Conservation (phyloP, 2,888 invertebrate species). For the Acrobasis suavella region DNA sequence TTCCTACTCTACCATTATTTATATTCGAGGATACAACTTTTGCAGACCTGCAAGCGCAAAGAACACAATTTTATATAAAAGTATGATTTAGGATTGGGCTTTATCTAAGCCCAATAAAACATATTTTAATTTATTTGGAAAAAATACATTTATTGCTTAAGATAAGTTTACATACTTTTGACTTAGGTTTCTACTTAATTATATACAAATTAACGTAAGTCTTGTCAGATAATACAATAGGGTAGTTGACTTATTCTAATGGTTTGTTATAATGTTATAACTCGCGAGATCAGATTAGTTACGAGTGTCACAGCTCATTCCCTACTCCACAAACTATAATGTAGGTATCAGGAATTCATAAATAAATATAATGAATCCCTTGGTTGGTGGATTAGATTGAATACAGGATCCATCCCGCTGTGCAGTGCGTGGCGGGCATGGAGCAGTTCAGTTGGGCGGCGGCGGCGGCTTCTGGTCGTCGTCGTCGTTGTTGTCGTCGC, state of each 20-base stretch:
- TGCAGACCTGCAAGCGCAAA: no score
- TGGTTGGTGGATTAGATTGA: no score
- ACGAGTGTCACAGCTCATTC: no score
- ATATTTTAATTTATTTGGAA: not conserved
- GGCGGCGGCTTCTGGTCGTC: slow-evolving; percentile 44
- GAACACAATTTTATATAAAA: no score
- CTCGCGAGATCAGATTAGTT: not conserved
- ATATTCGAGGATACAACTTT: no score
- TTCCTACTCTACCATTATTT: no score
- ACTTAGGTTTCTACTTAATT: not conserved
- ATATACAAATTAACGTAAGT: not conserved
- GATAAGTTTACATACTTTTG: not conserved
- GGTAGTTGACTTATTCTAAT: not conserved
- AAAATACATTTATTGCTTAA: not conserved
- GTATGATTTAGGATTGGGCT: no score
- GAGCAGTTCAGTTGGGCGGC: slow-evolving; percentile 31
- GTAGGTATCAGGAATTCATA: no score
- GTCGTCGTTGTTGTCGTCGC: slow-evolving; percentile 45
- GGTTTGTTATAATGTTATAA: not conserved
- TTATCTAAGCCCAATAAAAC: no score
- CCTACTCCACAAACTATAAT: no score
- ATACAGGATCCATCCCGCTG: not conserved
- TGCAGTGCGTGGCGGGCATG: not conserved
- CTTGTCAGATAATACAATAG: slow-evolving; percentile 6
- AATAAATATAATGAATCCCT: no score